Evolutionary conservation across 2,888 invertebrate genomes (phyloP), one percentile per base, ranked within the genome.

Genomic region (Pachymerium ferrugineum): DNA sequence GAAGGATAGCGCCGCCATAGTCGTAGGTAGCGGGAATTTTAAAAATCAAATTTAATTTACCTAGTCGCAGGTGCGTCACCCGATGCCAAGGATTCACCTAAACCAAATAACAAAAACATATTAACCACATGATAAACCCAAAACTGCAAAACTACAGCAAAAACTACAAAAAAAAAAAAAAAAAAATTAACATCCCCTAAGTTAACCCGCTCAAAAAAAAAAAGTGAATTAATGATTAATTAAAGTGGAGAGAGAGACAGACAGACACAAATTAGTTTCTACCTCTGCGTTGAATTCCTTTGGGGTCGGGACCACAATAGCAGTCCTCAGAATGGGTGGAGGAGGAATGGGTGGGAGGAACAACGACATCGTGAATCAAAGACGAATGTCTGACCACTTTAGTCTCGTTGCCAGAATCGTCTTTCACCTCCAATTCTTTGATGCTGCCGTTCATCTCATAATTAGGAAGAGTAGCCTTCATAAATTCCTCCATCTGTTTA

Each of bases 401-500:
- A 28, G 74, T 75, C 29, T 73, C 73, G n/a, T 76, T 76, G 70
- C 76, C 76, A n/a, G 35, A 33, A 12, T 25, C 69, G 54, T 76
- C 76, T 12, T n/a, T 47, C 8, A 29, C 16, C 16, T 73, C 74
- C 42, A 38, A 38, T 33, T 76, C 75, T 16, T 67, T 33, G 5
- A 70, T 42, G 1, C 62, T 42, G 12, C 71, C 74, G 33, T 33
- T 68, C 16, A 75, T 74, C 25, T 76, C 73, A 47, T 74, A 76
- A 14, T 75, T 75, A 16, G 68, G 72, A 8, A 76, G 38, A 8
- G 76, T 70, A 70, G 83, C 81, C 74, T 84, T 82, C 69, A 86
- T 83, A 76, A 85, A 86, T 73, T 85, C 83, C 75, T 82, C 81
- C 76, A 86, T 78, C 75, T 84, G 83, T 74, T 84, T 80, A 72